A percentile compares a stretch with the other conserved stretches of the same genome.
Conservation (phyloP, 1,140 invertebrate species). For the Oreohelix idahoensis region DNA sequence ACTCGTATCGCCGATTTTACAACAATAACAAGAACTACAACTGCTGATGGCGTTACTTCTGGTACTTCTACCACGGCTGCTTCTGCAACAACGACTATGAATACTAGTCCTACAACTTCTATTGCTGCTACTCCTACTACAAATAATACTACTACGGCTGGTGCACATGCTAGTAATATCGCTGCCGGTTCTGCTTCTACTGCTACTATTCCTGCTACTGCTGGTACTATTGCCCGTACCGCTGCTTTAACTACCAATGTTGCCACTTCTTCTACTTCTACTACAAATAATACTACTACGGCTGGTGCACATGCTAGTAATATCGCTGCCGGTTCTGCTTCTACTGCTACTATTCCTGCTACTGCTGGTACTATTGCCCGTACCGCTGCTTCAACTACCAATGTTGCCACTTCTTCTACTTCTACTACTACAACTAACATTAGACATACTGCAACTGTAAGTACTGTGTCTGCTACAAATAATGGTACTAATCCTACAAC, state of each 20-base stretch:
- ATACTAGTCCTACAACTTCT: not conserved
- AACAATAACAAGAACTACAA: not conserved
- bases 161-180: constrained; percentile 22
- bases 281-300: constrained; percentile 31
- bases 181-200: constrained; percentile 42
- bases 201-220: constrained; percentile 45
- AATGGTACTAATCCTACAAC: not conserved
- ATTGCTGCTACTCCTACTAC: not conserved
- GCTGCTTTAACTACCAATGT: constrained; percentile 11
- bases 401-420: constrained; percentile 1
- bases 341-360: constrained; percentile 9
- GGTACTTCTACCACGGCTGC: not conserved
- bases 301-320: constrained; percentile 9
- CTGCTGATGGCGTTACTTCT: not conserved
- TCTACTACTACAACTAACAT: constrained; percentile 2
- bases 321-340: not conserved
- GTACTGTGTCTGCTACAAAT: not conserved
- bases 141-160: not conserved
- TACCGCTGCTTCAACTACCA: not conserved
- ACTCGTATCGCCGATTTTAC: not conserved
- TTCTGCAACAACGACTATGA: not conserved
- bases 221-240: constrained; percentile 41
- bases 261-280: constrained; percentile 20
- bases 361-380: not conserved
- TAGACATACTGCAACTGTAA: not conserved